Evolutionary conservation across 2,888 invertebrate species (phyloP).

Genomic region (Agrochola lychnidis): DNA sequence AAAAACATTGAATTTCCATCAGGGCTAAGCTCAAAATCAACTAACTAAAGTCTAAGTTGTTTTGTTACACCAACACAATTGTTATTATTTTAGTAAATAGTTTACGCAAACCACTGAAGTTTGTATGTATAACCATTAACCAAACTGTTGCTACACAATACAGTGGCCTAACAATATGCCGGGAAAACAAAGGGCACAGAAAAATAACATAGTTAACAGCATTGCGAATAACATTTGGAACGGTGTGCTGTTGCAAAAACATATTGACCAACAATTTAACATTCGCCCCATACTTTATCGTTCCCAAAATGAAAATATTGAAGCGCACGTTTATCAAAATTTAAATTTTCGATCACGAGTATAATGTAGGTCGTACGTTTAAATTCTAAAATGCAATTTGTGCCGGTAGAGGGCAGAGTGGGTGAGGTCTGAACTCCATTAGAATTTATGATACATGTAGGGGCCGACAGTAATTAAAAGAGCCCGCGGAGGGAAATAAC

Average conservation of each 20-base stretch:
- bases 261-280: conserved; percentile 15
- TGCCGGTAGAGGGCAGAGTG: conserved; percentile 67
- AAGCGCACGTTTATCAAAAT: conserved; percentile 59
- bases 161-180: conserved; percentile 1
- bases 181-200: conserved; percentile 15
- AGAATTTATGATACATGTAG: conserved; percentile 88
- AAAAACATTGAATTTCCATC: conserved; percentile 21
- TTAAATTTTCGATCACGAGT: conserved; percentile 64
- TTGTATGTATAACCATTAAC: conserved; percentile 36
- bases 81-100: conserved; percentile 49
- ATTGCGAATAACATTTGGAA: conserved; percentile 18
- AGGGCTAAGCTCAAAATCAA: conserved; percentile 26
- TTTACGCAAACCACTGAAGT: conserved; percentile 13
- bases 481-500: conserved; percentile 84
- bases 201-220: conserved; percentile 17
- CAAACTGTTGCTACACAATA: conserved; percentile 36
- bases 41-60: conserved; percentile 32
- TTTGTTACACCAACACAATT: conserved; percentile 3
- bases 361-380: conserved; percentile 70
- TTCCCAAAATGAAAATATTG: conserved; percentile 58
- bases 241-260: not conserved
- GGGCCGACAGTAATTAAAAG: conserved; percentile 87
- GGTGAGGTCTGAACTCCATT: conserved; percentile 80
- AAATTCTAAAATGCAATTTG: conserved; percentile 86
- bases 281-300: conserved; percentile 28